Conservation (phyloP, 1,140 invertebrate species). For the Zaprionus lachaisei region DNA sequence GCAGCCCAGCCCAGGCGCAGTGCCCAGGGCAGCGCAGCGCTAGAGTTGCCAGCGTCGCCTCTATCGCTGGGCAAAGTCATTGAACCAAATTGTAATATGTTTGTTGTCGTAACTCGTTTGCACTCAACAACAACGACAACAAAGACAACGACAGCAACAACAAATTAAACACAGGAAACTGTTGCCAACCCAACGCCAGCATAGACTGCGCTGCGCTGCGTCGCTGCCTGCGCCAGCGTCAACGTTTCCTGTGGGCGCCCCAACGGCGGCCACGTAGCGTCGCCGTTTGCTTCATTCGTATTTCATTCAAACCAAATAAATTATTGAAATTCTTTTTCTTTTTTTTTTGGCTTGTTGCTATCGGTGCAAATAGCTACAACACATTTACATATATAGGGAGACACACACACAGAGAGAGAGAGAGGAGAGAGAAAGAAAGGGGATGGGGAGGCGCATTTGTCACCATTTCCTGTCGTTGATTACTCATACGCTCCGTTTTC, state of each 20-base stretch:
- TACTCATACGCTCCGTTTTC: conserved; percentile 78
- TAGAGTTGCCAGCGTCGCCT: conserved; percentile 19
- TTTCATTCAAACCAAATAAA: conserved; percentile 82
- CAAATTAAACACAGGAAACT: conserved; percentile 71
- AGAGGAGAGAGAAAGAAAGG: conserved; percentile 7
- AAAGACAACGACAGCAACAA: conserved; percentile 47
- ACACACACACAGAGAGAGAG: conserved; percentile 19
- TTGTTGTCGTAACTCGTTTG: conserved; percentile 80
- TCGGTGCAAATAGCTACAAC: conserved; percentile 81
- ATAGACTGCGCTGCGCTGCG: conserved; percentile 22
- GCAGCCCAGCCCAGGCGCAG: neutral
- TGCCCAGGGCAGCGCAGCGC: neutral
- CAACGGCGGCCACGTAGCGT: conserved; percentile 68
- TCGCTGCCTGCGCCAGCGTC: conserved; percentile 39
- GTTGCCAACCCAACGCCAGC: conserved; percentile 63
- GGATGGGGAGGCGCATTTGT: conserved; percentile 60
- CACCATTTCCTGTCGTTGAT: conserved; percentile 81
- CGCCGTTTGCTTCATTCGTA: conserved; percentile 58
- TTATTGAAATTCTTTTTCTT: conserved; percentile 72
- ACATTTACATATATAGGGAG: conserved; percentile 62
- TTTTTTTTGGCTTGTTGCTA: conserved; percentile 75
- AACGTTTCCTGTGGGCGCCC: conserved; percentile 80
- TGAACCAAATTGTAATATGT: conserved; percentile 81
- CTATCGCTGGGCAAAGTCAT: conserved; percentile 76
- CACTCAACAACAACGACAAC: conserved; percentile 56